These are phyloP conservation scores for Prionace glauca DNA, from an alignment of 2,797 vertebrate genomes.

Conservation along the genomic window DNA sequence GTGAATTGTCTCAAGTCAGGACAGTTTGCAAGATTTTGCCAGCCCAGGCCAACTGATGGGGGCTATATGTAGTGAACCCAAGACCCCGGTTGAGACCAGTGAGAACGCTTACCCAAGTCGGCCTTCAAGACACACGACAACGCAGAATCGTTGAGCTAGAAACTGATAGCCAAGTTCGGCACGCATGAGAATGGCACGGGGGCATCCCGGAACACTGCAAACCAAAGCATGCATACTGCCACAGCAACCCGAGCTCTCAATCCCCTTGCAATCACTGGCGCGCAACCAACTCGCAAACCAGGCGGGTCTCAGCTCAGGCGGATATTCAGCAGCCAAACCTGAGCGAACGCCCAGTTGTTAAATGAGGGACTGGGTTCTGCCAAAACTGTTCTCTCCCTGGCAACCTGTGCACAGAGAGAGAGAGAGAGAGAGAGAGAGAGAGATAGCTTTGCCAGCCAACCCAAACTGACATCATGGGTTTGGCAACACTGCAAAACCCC, in stretches of 20 bases:
- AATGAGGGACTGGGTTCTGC: not conserved
- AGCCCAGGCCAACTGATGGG: no score
- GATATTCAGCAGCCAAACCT: not conserved
- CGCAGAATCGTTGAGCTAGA: no score
- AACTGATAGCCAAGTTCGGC: no score
- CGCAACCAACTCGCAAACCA: not conserved
- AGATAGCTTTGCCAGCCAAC: not conserved
- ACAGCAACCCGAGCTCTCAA: not conserved
- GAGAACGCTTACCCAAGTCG: no score
- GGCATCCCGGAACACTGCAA: not conserved
- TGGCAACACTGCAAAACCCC: not conserved
- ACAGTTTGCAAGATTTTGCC: no score
- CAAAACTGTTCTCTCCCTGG: not conserved
- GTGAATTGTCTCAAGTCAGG: no score
- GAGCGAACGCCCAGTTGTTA: not conserved
- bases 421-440: not conserved
- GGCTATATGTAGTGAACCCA: no score
- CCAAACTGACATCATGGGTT: conserved; percentile 29
- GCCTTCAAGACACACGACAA: no score
- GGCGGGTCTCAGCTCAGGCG: not conserved
- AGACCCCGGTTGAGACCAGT: no score
- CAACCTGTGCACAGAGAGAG: not conserved
- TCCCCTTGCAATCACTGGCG: not conserved
- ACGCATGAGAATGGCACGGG: not conserved
- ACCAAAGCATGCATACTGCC: not conserved